Conservation (phyloP, 2,888 invertebrate genomes). For the Drosophila trichaetosa region DNA sequence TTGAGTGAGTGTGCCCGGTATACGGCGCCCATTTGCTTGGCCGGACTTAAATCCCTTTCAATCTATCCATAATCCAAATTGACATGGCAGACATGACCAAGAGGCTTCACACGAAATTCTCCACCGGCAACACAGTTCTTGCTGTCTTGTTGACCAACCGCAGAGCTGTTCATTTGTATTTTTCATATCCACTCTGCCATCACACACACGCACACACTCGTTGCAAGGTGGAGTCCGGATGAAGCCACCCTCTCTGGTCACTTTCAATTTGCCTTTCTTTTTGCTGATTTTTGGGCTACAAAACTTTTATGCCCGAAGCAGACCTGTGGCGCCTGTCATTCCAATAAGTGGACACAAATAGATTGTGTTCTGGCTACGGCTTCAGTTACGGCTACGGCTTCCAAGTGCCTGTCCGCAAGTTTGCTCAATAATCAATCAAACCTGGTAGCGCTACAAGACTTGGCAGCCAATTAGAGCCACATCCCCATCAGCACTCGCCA, state of each 20-base stretch:
- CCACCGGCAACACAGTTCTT: slow-evolving; percentile 3
- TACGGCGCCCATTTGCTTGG: slow-evolving; percentile 33
- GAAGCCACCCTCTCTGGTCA: slow-evolving; percentile 63
- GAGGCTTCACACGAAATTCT: slow-evolving; percentile 49
- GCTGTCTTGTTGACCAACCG: slow-evolving; percentile 79
- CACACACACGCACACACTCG: slow-evolving; percentile 8
- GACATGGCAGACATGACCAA: slow-evolving; percentile 63
- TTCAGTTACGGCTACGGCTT: slow-evolving; percentile 17
- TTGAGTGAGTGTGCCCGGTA: slow-evolving; percentile 19
- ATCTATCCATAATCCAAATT: slow-evolving; percentile 76
- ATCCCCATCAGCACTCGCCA: slow-evolving; percentile 15
- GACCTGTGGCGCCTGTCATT: slow-evolving; percentile 60
- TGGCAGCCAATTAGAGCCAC: slow-evolving; percentile 58
- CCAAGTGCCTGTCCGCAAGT: slow-evolving; percentile 84
- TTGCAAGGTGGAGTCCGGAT: slow-evolving; percentile 4
- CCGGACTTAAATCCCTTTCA: slow-evolving; percentile 69
- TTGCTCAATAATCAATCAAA: slow-evolving; percentile 85
- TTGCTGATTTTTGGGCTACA: slow-evolving; percentile 58
- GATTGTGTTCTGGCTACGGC: slow-evolving; percentile 75
- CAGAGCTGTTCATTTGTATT: slow-evolving; percentile 76
- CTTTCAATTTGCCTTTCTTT: slow-evolving; percentile 76
- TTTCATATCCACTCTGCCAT: slow-evolving; percentile 61
- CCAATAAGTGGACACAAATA: slow-evolving; percentile 84
- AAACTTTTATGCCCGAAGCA: slow-evolving; percentile 50
- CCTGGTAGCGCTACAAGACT: slow-evolving; percentile 44